Base-by-base conservation (phyloP, 2,888 invertebrate species). In the Therioaphis trifolii region DNA sequence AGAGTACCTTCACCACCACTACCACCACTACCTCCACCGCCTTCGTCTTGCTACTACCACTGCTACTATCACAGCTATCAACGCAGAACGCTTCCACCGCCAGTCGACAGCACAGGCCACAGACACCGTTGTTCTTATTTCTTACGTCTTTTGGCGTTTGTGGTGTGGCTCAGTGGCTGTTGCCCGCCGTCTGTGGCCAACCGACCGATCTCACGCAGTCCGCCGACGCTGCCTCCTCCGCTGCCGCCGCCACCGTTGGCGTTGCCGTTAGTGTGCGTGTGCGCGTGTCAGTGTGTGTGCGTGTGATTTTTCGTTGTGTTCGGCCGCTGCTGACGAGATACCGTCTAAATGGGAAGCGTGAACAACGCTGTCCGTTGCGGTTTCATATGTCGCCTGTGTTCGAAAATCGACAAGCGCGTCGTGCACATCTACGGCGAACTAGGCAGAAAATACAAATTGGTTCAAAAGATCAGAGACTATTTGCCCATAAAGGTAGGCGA, bases 331-430 rank as follows among this genome's bases (percentile, higher is more conserved):
- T 72, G 82, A 68, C 43, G n/a, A 27, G 29, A 24, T 84, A 29
- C 49, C 29, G 46, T 84, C 46, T 61, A 87, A 87, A 95, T 95
- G 95, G 95, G 95, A 72, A 95, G 95, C 88, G 92, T 94, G 87
- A 94, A 93, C 87, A 92, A 93, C 89, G 95, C 94, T 78, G 92
- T 94, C 86, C 92, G 95, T 87, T 93, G 94, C 77, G 95, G 95
- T 86, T 95, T 94, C 90, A 92, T 95, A 88, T 95, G 95, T 89
- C 92, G 95, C 88, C 91, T 95, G 85, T 95, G 95, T 89, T 95
- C 95, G 49, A 94, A 94, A 91, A 94, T 94, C 92, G 95, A 95
- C 89, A 92, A 93, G 88, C 93, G 92, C 87, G 95, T 95, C 82
- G 92, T 95, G 87, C 95, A 95, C 88, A 93, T 95, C 86, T 95